phyloP scores from a whole-genome alignment of 2,113 vertebrate genomes.

The Charadrius vociferus region DNA sequence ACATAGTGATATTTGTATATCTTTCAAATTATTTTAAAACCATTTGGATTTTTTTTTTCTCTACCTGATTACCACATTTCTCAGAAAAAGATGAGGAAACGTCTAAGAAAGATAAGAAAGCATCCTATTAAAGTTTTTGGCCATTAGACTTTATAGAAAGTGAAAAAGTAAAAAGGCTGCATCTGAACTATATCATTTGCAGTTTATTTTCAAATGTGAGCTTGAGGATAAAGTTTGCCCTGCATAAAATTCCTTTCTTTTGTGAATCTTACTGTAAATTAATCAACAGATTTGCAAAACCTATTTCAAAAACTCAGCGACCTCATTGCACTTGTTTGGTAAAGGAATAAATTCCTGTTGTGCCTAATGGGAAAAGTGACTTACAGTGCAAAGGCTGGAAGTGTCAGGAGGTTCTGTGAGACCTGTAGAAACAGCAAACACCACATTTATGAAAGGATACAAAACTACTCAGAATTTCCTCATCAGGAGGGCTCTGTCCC shows the following conservation, averaged over 20 bases:
- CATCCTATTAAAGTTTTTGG: neutral
- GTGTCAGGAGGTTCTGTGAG: neutral
- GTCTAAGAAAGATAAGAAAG: neutral
- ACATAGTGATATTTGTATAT: neutral
- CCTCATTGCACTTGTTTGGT: neutral
- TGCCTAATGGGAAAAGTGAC: neutral
- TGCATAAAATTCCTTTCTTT: neutral
- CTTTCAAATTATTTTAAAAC: slow-evolving; percentile 1
- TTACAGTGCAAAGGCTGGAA: neutral
- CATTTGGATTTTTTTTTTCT: neutral
- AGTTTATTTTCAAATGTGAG: neutral
- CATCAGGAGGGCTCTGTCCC: neutral
- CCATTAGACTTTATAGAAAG: neutral
- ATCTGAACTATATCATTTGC: neutral
- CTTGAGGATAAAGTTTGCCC: neutral
- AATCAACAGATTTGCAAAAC: slow-evolving; percentile 19
- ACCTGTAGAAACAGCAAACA: neutral
- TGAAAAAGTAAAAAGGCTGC: neutral
- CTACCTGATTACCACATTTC: neutral
- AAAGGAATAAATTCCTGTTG: neutral
- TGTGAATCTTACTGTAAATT: neutral
- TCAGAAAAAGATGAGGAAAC: neutral
- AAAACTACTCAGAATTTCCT: neutral
- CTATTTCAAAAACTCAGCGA: neutral
- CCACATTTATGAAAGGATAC: neutral